These are phyloP conservation scores for Peucedramus taeniatus DNA, from an alignment of 2,113 vertebrate species.

Conservation along the genomic window DNA sequence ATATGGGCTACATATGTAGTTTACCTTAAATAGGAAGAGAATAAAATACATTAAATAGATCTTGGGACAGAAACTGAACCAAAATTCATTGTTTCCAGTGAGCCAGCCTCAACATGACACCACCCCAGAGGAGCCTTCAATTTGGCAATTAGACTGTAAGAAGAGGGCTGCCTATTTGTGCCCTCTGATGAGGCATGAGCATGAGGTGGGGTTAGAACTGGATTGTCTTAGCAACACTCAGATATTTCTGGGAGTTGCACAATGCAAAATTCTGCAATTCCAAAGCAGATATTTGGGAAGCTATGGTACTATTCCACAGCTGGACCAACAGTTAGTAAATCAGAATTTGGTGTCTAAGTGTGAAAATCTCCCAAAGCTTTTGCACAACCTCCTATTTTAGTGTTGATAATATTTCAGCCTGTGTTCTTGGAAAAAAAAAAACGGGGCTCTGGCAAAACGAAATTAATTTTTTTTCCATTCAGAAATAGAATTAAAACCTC, in stretches of 20 bases:
- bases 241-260: not conserved
- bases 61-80: not conserved
- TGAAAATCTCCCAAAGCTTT: not conserved
- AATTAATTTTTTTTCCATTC: not conserved
- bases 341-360: not conserved
- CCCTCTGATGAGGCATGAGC: accelerated
- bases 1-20: not conserved
- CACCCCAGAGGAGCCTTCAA: not conserved
- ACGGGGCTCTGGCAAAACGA: not conserved
- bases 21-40: not conserved
- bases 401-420: not conserved
- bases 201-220: not conserved
- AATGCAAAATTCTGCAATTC: not conserved
- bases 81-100: not conserved
- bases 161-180: not conserved
- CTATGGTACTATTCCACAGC: not conserved
- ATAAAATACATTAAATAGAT: not conserved
- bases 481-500: not conserved
- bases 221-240: not conserved
- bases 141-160: not conserved
- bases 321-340: not conserved
- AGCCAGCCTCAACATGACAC: not conserved
- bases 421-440: not conserved
- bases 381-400: not conserved
- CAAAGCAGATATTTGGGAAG: not conserved